These are phyloP conservation scores for Tonatia bakeri DNA, from an alignment of 2,113 vertebrate genomes.

Conservation along the genomic window DNA sequence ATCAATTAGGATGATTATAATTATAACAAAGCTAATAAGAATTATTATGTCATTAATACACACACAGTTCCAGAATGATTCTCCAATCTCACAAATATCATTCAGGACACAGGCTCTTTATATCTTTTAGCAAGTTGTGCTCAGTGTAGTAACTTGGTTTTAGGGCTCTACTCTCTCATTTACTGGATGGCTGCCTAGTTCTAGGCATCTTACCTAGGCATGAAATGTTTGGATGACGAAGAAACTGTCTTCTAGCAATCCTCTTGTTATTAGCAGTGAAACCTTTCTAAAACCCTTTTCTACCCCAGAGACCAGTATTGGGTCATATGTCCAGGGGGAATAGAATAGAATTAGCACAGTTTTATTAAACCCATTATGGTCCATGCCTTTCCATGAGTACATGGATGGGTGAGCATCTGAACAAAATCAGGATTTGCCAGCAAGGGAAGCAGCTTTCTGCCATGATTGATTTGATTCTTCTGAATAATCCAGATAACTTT, in stretches of 20 bases:
- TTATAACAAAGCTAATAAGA: background rate
- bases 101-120: background rate
- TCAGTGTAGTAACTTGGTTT: background rate
- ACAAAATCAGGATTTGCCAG: background rate
- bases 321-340: background rate
- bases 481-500: background rate
- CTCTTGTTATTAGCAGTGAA: background rate
- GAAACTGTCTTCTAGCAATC: background rate
- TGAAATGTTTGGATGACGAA: background rate
- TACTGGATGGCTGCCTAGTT: background rate
- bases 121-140: background rate
- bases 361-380: background rate
- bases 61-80: background rate
- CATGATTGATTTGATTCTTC: background rate
- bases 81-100: background rate
- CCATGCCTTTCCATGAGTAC: background rate
- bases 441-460: background rate
- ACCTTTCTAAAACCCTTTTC: background rate
- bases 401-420: background rate
- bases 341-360: background rate
- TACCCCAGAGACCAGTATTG: background rate
- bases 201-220: background rate
- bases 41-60: background rate
- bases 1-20: slow-evolving; percentile 13
- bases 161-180: background rate